Conservation (phyloP, 2,113 vertebrate genomes). For the cattle (Bos taurus) region DNA sequence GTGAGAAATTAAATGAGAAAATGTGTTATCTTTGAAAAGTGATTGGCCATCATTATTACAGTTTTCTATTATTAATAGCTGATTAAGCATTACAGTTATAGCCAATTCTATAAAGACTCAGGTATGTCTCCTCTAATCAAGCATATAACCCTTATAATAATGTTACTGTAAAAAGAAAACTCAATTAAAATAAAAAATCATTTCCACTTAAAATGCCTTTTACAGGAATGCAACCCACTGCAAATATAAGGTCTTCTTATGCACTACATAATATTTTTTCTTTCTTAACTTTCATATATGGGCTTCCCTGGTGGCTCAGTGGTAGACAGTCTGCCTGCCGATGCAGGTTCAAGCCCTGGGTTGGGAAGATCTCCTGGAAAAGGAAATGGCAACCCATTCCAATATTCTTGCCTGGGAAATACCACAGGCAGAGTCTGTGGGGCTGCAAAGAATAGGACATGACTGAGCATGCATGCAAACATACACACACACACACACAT, state of each 20-base stretch:
- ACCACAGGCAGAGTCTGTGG: neutral
- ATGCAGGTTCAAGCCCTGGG: neutral
- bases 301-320: neutral
- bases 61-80: conserved; percentile 38
- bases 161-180: conserved; percentile 7
- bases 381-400: neutral
- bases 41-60: neutral
- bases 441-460: neutral
- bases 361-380: neutral
- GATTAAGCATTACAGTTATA: conserved; percentile 34
- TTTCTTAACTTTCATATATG: neutral
- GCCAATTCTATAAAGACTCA: conserved; percentile 23
- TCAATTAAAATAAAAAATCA: conserved; percentile 44
- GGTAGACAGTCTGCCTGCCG: neutral
- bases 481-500: neutral
- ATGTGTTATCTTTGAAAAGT: conserved; percentile 25
- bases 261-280: neutral
- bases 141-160: neutral
- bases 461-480: neutral
- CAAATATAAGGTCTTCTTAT: neutral
- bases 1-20: conserved; percentile 35
- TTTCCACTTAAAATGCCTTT: conserved; percentile 37
- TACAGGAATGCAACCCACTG: neutral
- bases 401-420: neutral
- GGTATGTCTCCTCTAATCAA: neutral